Base-by-base conservation (phyloP, 2,797 vertebrate genomes). In the Passerculus sandwichensis region DNA sequence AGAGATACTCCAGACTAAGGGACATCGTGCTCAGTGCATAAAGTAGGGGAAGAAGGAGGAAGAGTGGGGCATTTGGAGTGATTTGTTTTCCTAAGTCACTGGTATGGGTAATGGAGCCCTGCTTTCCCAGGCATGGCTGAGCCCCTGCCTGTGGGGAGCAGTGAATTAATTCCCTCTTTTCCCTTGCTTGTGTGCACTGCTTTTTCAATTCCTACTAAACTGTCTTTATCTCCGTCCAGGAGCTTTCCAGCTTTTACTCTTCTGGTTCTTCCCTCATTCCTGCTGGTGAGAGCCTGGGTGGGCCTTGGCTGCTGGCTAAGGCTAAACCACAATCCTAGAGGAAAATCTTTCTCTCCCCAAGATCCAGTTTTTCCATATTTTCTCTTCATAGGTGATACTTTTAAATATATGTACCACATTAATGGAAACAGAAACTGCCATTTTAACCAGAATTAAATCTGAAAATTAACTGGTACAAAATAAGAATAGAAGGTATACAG, bases 21-120 rank as follows among this genome's bases (percentile, higher is more conserved):
- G 5, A 50, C 20, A 57, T 38, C 2, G 0, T 6, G 6, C 29
- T 70, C n/a, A 15, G 16, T 19, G 15, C 13, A 18, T 15, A 40
- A 38, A 56, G 17, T 1, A 29, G 29, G 13, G 9, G 15, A 51
- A 44, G 27, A 64, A 76, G 23, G 27, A 76, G 19, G 9, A 36
- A 36, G 23, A 5, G 7, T 3, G 44, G 8, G 19, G 20, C 21
- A 15, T 34, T 64, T 65, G 25, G 26, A 34, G 17, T 22, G 25
- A 30, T 27, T 59, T 40, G 16, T 51, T 29, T 26, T 65, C 25
- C 50, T 40, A 26, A 40, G 25, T 34, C 30, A 45, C 10, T 8
- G 8, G 4, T 19, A 10, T 7, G 3, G 8, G 5, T 34, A 29
- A 51, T 30, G 16, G 2, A 32, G 10, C n/a, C n/a, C 38, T 57